Percentiles rank a stretch among this genome's conserved stretches.
These are phyloP conservation scores for Callinectes sapidus DNA, from an alignment of 2,888 invertebrate species.

Conservation along the genomic window DNA sequence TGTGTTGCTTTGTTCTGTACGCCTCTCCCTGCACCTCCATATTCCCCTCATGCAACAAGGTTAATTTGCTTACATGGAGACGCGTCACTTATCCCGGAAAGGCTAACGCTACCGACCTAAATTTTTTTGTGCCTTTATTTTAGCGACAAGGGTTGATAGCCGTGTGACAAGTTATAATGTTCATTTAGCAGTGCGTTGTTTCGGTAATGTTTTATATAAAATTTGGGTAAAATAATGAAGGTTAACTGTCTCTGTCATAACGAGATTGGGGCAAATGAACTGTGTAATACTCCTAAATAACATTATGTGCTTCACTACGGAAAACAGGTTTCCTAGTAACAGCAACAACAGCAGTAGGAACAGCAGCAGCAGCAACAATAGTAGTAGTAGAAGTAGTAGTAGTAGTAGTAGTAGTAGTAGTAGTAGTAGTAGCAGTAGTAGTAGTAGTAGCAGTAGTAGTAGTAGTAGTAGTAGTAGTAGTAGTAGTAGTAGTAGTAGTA, in stretches of 20 bases:
- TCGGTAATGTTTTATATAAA: not conserved
- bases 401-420: slow-evolving; percentile 18
- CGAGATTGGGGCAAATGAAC: not conserved
- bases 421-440: slow-evolving; percentile 20
- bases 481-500: slow-evolving; percentile 10
- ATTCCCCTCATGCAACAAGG: no score
- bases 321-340: no score
- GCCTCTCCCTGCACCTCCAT: no score
- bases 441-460: slow-evolving; percentile 2
- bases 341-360: no score
- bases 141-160: not conserved
- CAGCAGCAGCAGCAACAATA: not conserved
- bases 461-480: slow-evolving; percentile 19
- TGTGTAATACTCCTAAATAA: not conserved
- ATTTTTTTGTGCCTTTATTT: not conserved
- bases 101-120: not conserved
- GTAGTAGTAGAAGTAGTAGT: slow-evolving; percentile 3
- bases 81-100: not conserved
- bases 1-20: no score
- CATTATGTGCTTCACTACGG: not conserved
- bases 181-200: no score
- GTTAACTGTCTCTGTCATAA: not conserved
- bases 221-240: not conserved
- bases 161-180: no score
- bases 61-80: no score